phyloP scores from a whole-genome alignment of 2,797 vertebrate species.

The Iguana delicatissima region DNA sequence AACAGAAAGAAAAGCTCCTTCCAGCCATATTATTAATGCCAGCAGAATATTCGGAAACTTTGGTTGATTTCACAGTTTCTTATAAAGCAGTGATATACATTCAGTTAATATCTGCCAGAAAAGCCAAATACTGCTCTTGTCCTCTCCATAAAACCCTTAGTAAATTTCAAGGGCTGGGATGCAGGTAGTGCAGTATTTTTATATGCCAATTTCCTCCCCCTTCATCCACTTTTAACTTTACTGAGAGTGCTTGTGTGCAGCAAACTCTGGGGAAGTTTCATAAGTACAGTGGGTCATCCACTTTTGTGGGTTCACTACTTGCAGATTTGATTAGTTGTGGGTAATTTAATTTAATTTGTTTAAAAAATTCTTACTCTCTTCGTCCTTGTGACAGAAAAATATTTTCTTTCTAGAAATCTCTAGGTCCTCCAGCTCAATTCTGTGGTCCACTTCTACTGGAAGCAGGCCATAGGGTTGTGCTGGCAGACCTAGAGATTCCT shows the following conservation, averaged over 20 bases:
- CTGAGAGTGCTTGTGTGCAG: not conserved
- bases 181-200: not conserved
- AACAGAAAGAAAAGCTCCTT: not conserved
- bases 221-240: not conserved
- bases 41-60: not conserved
- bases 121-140: constrained; percentile 2
- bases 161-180: not conserved
- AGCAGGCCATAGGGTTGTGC: too few species aligned
- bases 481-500: too few species aligned
- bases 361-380: too few species aligned
- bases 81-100: not conserved
- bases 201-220: not conserved
- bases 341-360: too few species aligned
- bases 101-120: not conserved
- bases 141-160: not conserved
- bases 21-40: not conserved
- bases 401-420: too few species aligned
- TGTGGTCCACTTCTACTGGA: too few species aligned
- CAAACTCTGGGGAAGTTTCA: not conserved
- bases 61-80: not conserved
- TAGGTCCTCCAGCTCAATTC: too few species aligned
- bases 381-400: too few species aligned
- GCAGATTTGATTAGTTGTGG: too few species aligned
- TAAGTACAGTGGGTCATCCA: not conserved
- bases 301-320: too few species aligned